Evolutionary conservation across 1,140 invertebrate genomes (phyloP).

Genomic region (Stenopsyche tienmushanensis): DNA sequence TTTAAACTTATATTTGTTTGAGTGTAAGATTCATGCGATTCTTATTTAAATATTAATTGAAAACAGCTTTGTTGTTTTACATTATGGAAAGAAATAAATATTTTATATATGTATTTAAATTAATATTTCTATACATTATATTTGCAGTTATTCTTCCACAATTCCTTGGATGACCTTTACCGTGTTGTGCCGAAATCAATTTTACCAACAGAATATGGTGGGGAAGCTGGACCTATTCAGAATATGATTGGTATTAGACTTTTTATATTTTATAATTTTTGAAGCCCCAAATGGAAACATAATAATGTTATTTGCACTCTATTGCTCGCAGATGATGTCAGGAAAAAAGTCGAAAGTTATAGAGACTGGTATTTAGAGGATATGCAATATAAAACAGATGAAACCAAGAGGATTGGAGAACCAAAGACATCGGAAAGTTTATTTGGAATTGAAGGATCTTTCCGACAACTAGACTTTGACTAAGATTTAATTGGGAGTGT

Average conservation of each 20-base stretch:
- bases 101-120: slow-evolving; percentile 34
- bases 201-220: slow-evolving; percentile 59
- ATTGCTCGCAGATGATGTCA: slow-evolving; percentile 48
- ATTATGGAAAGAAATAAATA: background rate
- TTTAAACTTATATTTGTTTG: background rate
- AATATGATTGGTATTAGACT: slow-evolving; percentile 46
- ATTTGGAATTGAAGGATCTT: slow-evolving; percentile 59
- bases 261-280: too few species aligned
- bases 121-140: slow-evolving; percentile 42
- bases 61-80: too few species aligned
- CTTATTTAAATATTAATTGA: too few species aligned
- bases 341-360: slow-evolving; percentile 47
- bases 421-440: slow-evolving; percentile 54
- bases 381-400: slow-evolving; percentile 58
- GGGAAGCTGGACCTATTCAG: slow-evolving; percentile 52
- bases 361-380: slow-evolving; percentile 55
- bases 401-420: slow-evolving; percentile 57
- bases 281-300: too few species aligned
- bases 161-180: slow-evolving; percentile 53
- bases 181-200: slow-evolving; percentile 53
- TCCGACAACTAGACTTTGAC: background rate
- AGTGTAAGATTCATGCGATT: too few species aligned
- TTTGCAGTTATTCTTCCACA: slow-evolving; percentile 56
- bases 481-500: too few species aligned
- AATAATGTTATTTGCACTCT: too few species aligned